Evolutionary conservation across 2,113 vertebrate species (phyloP), one percentile per base, ranked within the genome.

Genomic region (Platysteira castanea): DNA sequence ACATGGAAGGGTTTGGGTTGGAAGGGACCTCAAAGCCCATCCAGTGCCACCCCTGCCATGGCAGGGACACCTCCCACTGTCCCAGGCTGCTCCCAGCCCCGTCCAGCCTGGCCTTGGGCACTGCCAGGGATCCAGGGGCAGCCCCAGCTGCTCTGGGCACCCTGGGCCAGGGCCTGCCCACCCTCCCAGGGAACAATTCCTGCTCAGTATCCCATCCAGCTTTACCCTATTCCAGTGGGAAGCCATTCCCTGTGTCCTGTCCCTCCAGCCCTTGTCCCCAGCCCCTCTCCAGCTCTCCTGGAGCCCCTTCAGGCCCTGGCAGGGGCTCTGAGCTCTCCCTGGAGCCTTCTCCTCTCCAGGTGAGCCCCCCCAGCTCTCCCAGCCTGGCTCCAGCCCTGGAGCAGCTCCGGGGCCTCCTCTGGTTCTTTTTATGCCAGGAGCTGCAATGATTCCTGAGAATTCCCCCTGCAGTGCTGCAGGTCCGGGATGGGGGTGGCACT

Each of bases 281-380:
- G n/a, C n/a, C n/a, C n/a, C n/a, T n/a, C n/a, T n/a, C n/a, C n/a
- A n/a, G n/a, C n/a, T n/a, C n/a, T n/a, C n/a, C n/a, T n/a, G n/a
- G n/a, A n/a, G 50, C 30, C 24, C 35, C 52, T 75, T n/a, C 0
- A 41, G 27, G 50, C 30, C 2, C 42, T 75, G 70, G 0, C 1
- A 41, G 61, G 42, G 31, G 61, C 83, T 76, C 71, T 50, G 21
- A 87, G 63, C 6, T 60, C 33, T 78, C 23, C 39, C 54, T 69
- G 73, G 73, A 78, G 2, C 73, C 26, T 77, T 69, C 22, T 18
- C 83, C 5, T 68, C 44, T 60, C 73, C 63, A 87, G 64, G 15
- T 61, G 74, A 70, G 7, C 64, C 7, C 28, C 4, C 47, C 27
- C 84, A 61, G 56, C 56, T 61, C 65, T 46, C 54, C 27, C 54